A percentile compares a stretch with the other conserved stretches of the same genome.
These are phyloP conservation scores for Cyprinodon brontotheroides DNA, from an alignment of 2,113 vertebrate genomes.

Conservation along the genomic window DNA sequence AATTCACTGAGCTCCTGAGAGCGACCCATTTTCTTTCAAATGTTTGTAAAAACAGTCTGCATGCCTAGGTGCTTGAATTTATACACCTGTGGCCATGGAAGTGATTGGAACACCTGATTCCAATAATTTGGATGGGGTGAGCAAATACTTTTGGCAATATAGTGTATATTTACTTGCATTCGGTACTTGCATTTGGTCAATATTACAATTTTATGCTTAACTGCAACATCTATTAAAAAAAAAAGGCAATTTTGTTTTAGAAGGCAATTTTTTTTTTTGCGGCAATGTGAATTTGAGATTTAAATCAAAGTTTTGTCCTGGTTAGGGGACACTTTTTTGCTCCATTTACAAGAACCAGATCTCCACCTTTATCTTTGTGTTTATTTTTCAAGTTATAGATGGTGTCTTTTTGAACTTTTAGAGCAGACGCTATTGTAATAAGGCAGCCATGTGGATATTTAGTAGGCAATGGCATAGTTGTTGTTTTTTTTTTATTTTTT, in stretches of 20 bases:
- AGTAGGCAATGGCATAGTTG: no score
- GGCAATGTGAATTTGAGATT: background rate
- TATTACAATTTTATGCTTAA: background rate
- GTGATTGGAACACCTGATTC: no score
- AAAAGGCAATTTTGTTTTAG: background rate
- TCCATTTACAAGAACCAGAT: constrained; percentile 62
- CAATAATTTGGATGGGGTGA: no score
- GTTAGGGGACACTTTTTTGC: constrained; percentile 48
- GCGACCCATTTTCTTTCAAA: no score
- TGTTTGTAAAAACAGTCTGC: no score
- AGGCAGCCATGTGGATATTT: constrained; percentile 41
- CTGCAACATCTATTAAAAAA: background rate
- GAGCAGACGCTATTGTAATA: constrained; percentile 74
- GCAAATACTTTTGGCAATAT: no score
- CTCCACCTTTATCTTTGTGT: constrained; percentile 42
- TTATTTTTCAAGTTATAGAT: constrained; percentile 69
- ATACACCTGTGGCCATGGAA: no score
- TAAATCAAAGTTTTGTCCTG: constrained; percentile 17
- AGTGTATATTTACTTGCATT: no score
- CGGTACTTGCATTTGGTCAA: no score
- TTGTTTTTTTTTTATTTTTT: no score
- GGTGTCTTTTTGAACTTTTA: constrained; percentile 63
- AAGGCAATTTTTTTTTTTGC: background rate
- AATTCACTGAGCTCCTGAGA: no score
- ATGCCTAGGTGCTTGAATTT: no score